Conservation (phyloP, 2,797 vertebrate genomes). For the Galaxias olidus region DNA sequence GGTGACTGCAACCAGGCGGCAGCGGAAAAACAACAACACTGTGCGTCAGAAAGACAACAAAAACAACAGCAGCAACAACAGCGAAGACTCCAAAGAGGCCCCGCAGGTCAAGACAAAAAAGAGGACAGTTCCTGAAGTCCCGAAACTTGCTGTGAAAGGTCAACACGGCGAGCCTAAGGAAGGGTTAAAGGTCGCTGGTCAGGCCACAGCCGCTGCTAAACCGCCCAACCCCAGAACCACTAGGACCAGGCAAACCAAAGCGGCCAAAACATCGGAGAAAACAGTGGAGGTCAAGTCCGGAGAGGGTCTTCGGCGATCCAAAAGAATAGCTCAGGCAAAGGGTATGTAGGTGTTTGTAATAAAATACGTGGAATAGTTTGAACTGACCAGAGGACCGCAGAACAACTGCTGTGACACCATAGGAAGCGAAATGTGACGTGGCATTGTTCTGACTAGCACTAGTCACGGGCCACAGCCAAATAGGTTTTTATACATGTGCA, state of each 20-base stretch:
- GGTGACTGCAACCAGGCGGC: too few species aligned
- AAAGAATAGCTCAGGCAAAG: slow-evolving; percentile 63
- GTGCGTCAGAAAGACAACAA: background rate
- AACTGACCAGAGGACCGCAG: too few species aligned
- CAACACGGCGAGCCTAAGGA: too few species aligned
- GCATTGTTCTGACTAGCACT: too few species aligned
- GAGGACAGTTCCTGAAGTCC: background rate
- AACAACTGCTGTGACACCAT: too few species aligned
- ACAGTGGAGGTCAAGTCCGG: background rate
- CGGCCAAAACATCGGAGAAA: background rate
- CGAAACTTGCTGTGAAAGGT: background rate
- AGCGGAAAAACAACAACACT: too few species aligned
- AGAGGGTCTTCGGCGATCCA: slow-evolving; percentile 57
- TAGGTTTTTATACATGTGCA: too few species aligned
- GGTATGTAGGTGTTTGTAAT: background rate
- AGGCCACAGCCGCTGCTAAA: too few species aligned
- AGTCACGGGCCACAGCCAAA: too few species aligned
- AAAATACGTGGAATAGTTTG: too few species aligned
- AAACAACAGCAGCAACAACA: background rate
- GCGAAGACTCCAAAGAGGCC: slow-evolving; percentile 11
- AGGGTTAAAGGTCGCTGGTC: too few species aligned
- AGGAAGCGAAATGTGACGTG: too few species aligned
- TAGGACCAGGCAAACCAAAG: slow-evolving; percentile 11
- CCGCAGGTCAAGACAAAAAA: slow-evolving; percentile 12
- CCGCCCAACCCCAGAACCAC: background rate